phyloP scores from a whole-genome alignment of 2,113 vertebrate genomes.

The Rhineura floridana region DNA sequence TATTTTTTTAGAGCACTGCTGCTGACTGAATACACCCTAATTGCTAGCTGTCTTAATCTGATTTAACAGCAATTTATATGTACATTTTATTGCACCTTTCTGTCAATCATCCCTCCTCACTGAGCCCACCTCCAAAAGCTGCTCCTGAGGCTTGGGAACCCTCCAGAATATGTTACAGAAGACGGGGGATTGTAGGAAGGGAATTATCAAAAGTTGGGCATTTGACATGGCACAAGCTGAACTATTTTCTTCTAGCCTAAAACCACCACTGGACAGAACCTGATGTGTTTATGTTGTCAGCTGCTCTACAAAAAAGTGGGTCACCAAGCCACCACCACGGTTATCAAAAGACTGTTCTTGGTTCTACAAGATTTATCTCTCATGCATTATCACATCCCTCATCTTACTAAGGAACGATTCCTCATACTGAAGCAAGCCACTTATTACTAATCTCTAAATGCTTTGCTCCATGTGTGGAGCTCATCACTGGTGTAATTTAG shows the following conservation, averaged over 20 bases:
- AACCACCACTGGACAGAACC: background rate
- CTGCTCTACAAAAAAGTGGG: background rate
- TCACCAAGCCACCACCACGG: background rate
- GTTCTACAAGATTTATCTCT: background rate
- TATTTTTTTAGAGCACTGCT: too few relatives aligned
- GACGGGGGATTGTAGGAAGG: too few relatives aligned
- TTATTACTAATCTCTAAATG: slow-evolving; percentile 76
- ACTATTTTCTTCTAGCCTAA: background rate
- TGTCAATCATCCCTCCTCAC: background rate
- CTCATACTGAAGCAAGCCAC: slow-evolving; percentile 71
- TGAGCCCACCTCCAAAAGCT: background rate
- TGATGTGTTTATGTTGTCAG: background rate
- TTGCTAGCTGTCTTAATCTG: too few relatives aligned
- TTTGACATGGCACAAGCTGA: background rate
- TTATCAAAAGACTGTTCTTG: slow-evolving; percentile 20
- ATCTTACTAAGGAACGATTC: slow-evolving; percentile 63
- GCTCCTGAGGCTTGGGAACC: background rate
- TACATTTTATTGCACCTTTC: too few relatives aligned
- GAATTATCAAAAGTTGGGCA: background rate
- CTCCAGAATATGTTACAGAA: background rate
- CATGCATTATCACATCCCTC: slow-evolving; percentile 24
- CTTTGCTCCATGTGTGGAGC: slow-evolving; percentile 68
- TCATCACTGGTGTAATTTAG: slow-evolving; percentile 83
- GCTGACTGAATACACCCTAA: too few relatives aligned
- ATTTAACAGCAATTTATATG: too few relatives aligned